These are phyloP conservation scores for Acronicta alni DNA, from an alignment of 2,888 invertebrate genomes.

Conservation along the genomic window DNA sequence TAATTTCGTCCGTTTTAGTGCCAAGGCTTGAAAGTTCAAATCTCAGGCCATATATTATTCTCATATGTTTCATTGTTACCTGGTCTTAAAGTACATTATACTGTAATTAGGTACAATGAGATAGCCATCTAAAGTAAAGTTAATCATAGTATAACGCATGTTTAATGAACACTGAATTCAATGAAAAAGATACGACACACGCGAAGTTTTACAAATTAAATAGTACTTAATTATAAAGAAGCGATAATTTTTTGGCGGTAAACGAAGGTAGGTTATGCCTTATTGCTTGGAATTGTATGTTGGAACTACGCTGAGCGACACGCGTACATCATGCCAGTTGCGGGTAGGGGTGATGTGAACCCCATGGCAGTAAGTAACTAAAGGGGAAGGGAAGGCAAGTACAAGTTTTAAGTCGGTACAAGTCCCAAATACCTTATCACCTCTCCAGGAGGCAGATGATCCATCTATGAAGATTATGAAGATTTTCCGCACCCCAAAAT, in stretches of 20 bases:
- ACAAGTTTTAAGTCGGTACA: too few relatives aligned
- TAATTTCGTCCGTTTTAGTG: slow-evolving; percentile 22
- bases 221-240: slow-evolving; percentile 17
- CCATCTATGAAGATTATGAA: too few relatives aligned
- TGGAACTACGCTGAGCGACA: too few relatives aligned
- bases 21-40: slow-evolving; percentile 53
- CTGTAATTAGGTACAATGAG: slow-evolving; percentile 32
- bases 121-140: slow-evolving; percentile 31
- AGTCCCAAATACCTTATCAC: too few relatives aligned
- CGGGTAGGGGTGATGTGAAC: too few relatives aligned
- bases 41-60: slow-evolving; percentile 41
- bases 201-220: slow-evolving; percentile 31
- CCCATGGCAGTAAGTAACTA: too few relatives aligned
- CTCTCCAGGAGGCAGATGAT: too few relatives aligned
- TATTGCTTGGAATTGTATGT: too few relatives aligned
- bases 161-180: slow-evolving; percentile 29
- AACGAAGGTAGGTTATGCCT: not conserved
- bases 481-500: too few relatives aligned
- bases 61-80: slow-evolving; percentile 44
- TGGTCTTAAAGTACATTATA: slow-evolving; percentile 17
- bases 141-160: slow-evolving; percentile 42
- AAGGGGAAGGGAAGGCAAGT: too few relatives aligned
- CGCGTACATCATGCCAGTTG: too few relatives aligned
- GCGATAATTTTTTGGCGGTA: slow-evolving; percentile 23
- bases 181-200: slow-evolving; percentile 37